Evolutionary conservation across 2,797 vertebrate genomes (phyloP).

Genomic region (Pipistrellus pygmaeus): DNA sequence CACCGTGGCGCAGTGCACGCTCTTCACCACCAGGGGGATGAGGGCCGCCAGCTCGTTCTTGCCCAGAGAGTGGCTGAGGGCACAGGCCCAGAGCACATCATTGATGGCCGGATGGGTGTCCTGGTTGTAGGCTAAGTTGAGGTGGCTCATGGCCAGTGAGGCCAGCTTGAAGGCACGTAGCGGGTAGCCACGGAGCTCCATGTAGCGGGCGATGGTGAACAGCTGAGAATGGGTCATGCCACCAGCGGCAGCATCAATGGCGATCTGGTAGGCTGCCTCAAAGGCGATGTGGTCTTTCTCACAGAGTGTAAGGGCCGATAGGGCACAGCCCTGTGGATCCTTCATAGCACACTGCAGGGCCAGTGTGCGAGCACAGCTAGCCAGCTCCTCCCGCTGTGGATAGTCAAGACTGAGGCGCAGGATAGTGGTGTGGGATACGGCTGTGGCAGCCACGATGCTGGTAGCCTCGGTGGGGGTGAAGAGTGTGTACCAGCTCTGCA

Average conservation of each 20-base stretch:
- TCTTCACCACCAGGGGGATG: constrained; percentile 98
- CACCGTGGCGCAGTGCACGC: constrained; percentile 98
- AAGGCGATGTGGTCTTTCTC: constrained; percentile 99
- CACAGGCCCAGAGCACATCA: constrained; percentile 98
- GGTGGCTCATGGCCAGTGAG: constrained; percentile 97
- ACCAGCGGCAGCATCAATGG: constrained; percentile 92
- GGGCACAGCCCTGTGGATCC: constrained; percentile 97
- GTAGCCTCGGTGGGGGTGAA: constrained; percentile 99
- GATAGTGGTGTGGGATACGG: constrained; percentile 98
- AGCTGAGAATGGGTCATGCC: constrained; percentile 94
- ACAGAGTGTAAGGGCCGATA: constrained; percentile 97
- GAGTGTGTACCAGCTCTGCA: constrained; percentile 99
- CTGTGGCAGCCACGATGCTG: constrained; percentile 97
- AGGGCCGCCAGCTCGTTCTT: constrained; percentile 98
- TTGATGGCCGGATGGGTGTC: constrained; percentile 99
- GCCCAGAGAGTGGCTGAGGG: constrained; percentile 98
- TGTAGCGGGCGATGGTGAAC: constrained; percentile 94
- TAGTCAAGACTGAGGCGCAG: constrained; percentile 98
- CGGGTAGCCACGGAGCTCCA: constrained; percentile 98
- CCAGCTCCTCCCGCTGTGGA: constrained; percentile 96
- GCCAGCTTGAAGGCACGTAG: constrained; percentile 98
- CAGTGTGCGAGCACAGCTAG: constrained; percentile 96
- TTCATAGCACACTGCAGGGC: constrained; percentile 99
- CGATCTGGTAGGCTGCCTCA: constrained; percentile 94
- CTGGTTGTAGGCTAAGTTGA: constrained; percentile 99